phyloP scores from a whole-genome alignment of 92 coral and sea anemone species.

The Pocillopora meandrina region DNA sequence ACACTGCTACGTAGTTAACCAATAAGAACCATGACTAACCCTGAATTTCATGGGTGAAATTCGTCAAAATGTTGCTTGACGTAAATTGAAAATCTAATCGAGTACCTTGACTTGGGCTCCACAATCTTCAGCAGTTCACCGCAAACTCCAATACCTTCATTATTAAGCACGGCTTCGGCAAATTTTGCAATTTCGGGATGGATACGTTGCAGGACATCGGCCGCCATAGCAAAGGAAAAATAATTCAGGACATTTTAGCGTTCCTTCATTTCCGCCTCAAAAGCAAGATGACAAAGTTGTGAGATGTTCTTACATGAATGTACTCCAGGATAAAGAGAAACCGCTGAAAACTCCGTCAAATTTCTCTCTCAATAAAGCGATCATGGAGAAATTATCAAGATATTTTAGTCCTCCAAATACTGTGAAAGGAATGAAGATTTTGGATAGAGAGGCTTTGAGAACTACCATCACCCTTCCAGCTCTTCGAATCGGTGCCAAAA shows the following conservation, averaged over 20 bases:
- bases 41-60: no score
- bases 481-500: slow-evolving; percentile 84
- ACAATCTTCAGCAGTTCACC: slow-evolving; percentile 68
- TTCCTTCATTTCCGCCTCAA: slow-evolving; percentile 37
- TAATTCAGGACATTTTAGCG: slow-evolving; percentile 16
- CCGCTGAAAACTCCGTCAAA: slow-evolving; percentile 16
- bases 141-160: slow-evolving; percentile 66
- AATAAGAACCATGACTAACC: no score
- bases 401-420: slow-evolving; percentile 48
- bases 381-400: slow-evolving; percentile 33
- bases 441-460: slow-evolving; percentile 68
- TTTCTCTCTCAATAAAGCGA: background rate
- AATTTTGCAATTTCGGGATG: slow-evolving; percentile 72
- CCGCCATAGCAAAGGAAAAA: slow-evolving; percentile 58
- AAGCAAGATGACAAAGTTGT: background rate
- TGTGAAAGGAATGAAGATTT: slow-evolving; percentile 62
- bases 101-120: slow-evolving; percentile 84
- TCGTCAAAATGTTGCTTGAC: background rate
- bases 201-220: slow-evolving; percentile 67
- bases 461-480: slow-evolving; percentile 77
- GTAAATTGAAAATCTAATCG: background rate
- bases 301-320: background rate
- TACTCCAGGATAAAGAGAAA: background rate
- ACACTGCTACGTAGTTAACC: no score
- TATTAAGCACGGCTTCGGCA: slow-evolving; percentile 52